A percentile compares a stretch with the other conserved stretches of the same genome.
Evolutionary conservation across 2,888 invertebrate genomes (phyloP).

Genomic region (Bombylius discolor): DNA sequence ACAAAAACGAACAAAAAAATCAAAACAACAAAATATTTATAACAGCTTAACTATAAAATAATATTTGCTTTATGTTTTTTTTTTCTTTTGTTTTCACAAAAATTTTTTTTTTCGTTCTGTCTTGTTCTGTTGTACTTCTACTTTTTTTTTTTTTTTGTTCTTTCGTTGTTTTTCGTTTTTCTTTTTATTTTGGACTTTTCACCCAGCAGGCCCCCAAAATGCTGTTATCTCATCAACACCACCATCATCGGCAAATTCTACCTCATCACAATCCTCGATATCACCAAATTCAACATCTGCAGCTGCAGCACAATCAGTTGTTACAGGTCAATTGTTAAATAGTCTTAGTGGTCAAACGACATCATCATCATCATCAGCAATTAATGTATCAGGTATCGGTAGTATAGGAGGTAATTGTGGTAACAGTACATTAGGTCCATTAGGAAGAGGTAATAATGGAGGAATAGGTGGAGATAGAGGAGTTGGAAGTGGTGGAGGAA

Average conservation of each 20-base stretch:
- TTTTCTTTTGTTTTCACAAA: not conserved
- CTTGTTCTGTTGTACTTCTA: not conserved
- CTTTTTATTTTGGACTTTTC: conserved; percentile 9
- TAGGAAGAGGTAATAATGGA: too few relatives aligned
- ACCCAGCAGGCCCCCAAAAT: conserved; percentile 31
- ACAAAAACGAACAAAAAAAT: too few relatives aligned
- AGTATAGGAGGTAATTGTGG: too few relatives aligned
- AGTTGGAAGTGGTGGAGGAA: conserved; percentile 8
- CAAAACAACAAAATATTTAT: too few relatives aligned
- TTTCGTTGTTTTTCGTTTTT: conserved; percentile 2
- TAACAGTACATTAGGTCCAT: too few relatives aligned
- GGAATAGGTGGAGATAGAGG: conserved; percentile 9
- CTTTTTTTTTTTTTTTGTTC: not conserved
- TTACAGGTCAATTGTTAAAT: conserved; percentile 22
- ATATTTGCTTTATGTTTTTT: not conserved
- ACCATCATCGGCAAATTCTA: conserved; percentile 29
- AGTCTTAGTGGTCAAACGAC: not conserved
- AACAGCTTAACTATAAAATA: not conserved
- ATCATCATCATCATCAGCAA: not conserved
- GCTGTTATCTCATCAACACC: conserved; percentile 27
- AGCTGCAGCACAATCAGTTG: conserved; percentile 23
- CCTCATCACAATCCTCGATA: conserved; percentile 33
- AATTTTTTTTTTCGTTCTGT: not conserved
- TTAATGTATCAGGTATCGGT: not conserved
- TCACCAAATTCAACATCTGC: conserved; percentile 44